These are phyloP conservation scores for Drosophila pseudoobscura DNA, from an alignment of 1,140 invertebrate species.

Conservation along the genomic window DNA sequence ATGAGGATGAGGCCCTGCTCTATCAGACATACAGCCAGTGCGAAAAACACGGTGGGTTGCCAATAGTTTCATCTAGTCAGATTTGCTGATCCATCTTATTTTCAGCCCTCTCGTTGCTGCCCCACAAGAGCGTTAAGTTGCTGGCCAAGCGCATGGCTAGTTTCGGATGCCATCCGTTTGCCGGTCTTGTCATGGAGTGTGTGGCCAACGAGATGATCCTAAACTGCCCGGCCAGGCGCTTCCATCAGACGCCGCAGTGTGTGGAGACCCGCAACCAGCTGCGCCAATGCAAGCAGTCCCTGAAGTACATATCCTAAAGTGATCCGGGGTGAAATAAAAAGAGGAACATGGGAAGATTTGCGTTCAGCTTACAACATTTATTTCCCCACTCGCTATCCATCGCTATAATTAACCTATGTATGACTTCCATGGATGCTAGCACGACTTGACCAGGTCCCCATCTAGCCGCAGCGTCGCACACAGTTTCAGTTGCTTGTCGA, in stretches of 20 bases:
- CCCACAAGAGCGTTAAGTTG: slow-evolving; percentile 35
- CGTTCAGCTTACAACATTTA: slow-evolving; percentile 60
- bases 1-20: slow-evolving; percentile 41
- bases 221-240: slow-evolving; percentile 47
- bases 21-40: slow-evolving; percentile 64
- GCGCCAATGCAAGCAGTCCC: slow-evolving; percentile 38
- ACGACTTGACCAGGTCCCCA: slow-evolving; percentile 63
- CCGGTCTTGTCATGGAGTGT: slow-evolving; percentile 62
- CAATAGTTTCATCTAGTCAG: neutral
- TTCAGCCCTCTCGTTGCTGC: slow-evolving; percentile 33
- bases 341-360: neutral
- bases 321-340: neutral
- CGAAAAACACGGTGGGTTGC: slow-evolving; percentile 47
- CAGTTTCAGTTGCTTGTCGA: slow-evolving; percentile 70
- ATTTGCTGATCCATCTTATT: neutral
- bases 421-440: slow-evolving; percentile 2
- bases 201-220: slow-evolving; percentile 68
- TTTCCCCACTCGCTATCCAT: slow-evolving; percentile 38
- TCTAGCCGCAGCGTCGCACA: slow-evolving; percentile 52
- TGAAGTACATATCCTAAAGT: slow-evolving; percentile 44
- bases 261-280: slow-evolving; percentile 38
- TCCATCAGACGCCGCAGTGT: slow-evolving; percentile 47
- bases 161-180: slow-evolving; percentile 56
- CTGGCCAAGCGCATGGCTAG: slow-evolving; percentile 32
- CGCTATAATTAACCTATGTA: slow-evolving; percentile 35